Conservation (phyloP, 2,888 invertebrate genomes). For the Tipula vernalis region DNA sequence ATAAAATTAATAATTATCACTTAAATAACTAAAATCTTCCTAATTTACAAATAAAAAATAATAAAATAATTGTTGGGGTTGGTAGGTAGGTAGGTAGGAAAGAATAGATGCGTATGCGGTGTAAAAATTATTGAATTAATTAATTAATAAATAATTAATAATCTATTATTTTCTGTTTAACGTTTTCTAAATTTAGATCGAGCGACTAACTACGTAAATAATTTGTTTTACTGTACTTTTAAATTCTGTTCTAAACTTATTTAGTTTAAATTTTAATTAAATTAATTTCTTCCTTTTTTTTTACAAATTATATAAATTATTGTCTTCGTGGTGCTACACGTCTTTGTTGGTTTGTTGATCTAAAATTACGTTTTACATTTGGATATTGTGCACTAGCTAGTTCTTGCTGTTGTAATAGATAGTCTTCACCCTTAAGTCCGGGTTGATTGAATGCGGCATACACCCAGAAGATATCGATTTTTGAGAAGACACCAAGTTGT, state of each 20-base stretch:
- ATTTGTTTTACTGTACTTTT: not conserved
- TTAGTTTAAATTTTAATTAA: not conserved
- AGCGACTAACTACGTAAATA: not conserved
- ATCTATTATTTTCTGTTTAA: too few species aligned
- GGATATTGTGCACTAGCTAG: not conserved
- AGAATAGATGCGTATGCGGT: not conserved
- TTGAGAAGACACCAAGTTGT: slow-evolving; percentile 45
- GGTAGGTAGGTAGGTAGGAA: not conserved
- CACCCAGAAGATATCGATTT: slow-evolving; percentile 47
- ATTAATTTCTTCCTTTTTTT: not conserved
- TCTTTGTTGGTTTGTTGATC: not conserved
- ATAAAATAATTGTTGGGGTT: not conserved
- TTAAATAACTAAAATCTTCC: not conserved
- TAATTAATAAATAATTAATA: not conserved
- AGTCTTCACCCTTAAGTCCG: not conserved
- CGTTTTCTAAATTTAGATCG: not conserved
- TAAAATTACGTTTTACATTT: not conserved
- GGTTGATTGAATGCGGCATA: slow-evolving; percentile 22
- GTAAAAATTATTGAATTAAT: not conserved
- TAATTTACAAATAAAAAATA: not conserved
- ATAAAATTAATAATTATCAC: not conserved
- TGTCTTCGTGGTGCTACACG: not conserved
- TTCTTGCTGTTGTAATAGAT: not conserved
- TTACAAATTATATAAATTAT: not conserved
- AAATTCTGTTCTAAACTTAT: not conserved